Evolutionary conservation across 2,888 invertebrate genomes (phyloP).

Genomic region (Netelia melanura): DNA sequence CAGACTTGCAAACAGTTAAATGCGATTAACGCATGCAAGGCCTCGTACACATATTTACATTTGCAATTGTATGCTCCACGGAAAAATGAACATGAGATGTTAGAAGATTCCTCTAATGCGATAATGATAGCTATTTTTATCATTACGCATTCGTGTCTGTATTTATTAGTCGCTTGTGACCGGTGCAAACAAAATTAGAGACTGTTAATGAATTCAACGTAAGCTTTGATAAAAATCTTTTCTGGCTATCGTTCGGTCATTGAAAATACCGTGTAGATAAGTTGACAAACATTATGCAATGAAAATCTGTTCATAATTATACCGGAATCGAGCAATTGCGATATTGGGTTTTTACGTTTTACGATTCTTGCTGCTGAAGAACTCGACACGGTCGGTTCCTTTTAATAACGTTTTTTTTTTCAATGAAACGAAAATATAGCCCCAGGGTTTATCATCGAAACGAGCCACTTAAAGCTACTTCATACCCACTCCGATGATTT

Average conservation of each 20-base stretch:
- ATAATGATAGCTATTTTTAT: constrained; percentile 45
- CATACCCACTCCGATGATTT: not conserved
- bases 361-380: not conserved
- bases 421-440: not conserved
- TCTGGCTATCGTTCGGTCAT: constrained; percentile 18
- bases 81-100: constrained; percentile 20
- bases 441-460: not conserved
- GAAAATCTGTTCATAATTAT: constrained; percentile 35
- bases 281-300: constrained; percentile 55
- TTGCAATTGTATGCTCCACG: constrained; percentile 27
- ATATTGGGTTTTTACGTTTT: constrained; percentile 35
- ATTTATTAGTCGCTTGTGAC: constrained; percentile 10
- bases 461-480: not conserved
- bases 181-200: constrained; percentile 24
- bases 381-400: not conserved
- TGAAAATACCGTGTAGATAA: not conserved
- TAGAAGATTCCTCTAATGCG: constrained; percentile 25
- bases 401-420: not conserved
- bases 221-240: constrained; percentile 33
- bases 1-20: not conserved
- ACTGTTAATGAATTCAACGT: constrained; percentile 42
- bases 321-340: constrained; percentile 8
- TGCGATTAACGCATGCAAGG: not conserved
- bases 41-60: constrained; percentile 30
- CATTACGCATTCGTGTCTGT: constrained; percentile 17